These are phyloP conservation scores for Teleogryllus oceanicus DNA, from an alignment of 2,888 invertebrate genomes.

Conservation along the genomic window DNA sequence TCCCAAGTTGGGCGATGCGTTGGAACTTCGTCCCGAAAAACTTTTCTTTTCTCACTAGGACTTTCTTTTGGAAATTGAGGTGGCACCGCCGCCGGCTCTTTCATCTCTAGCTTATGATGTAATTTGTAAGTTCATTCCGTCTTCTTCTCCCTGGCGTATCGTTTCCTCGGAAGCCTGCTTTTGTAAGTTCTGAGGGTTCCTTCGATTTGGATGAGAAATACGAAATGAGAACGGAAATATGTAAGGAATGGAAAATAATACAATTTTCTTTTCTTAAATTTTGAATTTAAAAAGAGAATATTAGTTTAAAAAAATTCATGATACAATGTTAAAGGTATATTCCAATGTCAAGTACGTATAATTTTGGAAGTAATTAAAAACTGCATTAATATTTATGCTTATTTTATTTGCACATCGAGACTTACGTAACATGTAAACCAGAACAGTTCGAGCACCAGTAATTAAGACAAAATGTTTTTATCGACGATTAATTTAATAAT, in stretches of 20 bases:
- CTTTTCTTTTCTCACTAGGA: conserved; percentile 4
- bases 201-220: not conserved
- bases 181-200: not conserved
- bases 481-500: no score
- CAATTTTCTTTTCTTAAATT: no score
- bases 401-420: no score
- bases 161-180: not conserved
- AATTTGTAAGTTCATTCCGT: conserved; percentile 9
- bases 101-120: conserved; percentile 1
- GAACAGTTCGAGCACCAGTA: no score
- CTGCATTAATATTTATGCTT: no score
- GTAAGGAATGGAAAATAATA: not conserved
- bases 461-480: no score
- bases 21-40: not conserved
- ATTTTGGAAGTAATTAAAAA: no score
- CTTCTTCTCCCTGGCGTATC: conserved; percentile 6
- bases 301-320: no score
- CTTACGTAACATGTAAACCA: no score
- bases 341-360: no score
- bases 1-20: not conserved
- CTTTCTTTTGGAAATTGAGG: conserved; percentile 18
- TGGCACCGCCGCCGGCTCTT: not conserved
- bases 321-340: no score
- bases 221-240: not conserved
- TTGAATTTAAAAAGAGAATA: no score